Evolutionary conservation across 2,888 invertebrate species (phyloP).

Genomic region (Congeria kusceri): DNA sequence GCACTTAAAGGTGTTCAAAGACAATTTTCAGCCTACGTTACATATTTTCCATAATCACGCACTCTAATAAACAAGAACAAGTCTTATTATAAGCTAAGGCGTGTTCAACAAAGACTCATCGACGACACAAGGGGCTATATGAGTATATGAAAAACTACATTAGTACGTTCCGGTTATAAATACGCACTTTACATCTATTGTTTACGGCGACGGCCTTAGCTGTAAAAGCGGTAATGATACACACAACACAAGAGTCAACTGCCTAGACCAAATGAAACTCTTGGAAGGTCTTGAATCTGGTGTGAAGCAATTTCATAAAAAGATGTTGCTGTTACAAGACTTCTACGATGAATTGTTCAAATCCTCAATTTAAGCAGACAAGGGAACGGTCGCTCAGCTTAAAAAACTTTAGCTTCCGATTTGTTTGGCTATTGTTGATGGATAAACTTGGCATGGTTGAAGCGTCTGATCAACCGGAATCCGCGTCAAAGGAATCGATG

Average conservation of each 20-base stretch:
- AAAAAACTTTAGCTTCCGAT: conserved; percentile 52
- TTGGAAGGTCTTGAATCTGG: conserved; percentile 52
- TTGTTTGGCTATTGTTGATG: conserved; percentile 31
- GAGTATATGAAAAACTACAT: conserved; percentile 30
- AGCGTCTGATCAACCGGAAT: conserved; percentile 5
- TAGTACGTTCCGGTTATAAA: conserved; percentile 32
- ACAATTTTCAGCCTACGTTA: conserved; percentile 14
- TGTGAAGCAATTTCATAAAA: conserved; percentile 60
- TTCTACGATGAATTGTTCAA: conserved; percentile 47
- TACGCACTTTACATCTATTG: conserved; percentile 38
- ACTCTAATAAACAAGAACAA: conserved; percentile 19
- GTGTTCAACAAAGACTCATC: conserved; percentile 46
- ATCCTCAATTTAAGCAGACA: conserved; percentile 34
- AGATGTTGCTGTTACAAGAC: conserved; percentile 57
- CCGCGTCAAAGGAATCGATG: conserved; percentile 23
- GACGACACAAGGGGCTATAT: conserved; percentile 39
- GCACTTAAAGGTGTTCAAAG: conserved; percentile 41
- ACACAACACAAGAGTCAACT: conserved; percentile 39
- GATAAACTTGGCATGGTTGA: conserved; percentile 17
- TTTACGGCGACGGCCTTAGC: conserved; percentile 45
- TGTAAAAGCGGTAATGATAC: conserved; percentile 51
- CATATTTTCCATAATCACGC: conserved; percentile 44
- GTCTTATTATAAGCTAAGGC: conserved; percentile 42
- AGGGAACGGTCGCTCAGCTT: conserved; percentile 37
- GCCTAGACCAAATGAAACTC: conserved; percentile 36